Evolutionary conservation across 1,140 invertebrate species (phyloP).

Genomic region (Proales similis): DNA sequence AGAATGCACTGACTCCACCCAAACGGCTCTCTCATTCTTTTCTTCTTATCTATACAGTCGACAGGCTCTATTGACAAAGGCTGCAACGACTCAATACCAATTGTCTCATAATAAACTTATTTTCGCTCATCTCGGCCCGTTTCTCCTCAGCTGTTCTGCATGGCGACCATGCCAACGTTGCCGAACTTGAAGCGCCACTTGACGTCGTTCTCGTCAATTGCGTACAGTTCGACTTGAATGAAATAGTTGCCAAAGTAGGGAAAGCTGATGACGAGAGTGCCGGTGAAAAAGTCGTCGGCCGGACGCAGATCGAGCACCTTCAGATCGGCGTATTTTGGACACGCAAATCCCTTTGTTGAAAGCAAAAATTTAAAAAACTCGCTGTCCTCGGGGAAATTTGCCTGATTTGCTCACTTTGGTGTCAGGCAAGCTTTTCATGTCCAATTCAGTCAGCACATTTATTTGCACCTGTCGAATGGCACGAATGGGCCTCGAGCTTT

Average conservation of each 20-base stretch:
- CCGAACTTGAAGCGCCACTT: too few species aligned
- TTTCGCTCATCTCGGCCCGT: too few species aligned
- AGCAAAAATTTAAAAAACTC: neutral
- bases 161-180: too few species aligned
- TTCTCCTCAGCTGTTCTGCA: too few species aligned
- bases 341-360: too few species aligned
- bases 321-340: constrained; percentile 20
- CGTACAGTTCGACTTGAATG: constrained; percentile 33
- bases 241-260: constrained; percentile 37
- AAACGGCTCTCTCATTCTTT: too few species aligned
- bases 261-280: constrained; percentile 21
- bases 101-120: too few species aligned
- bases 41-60: too few species aligned
- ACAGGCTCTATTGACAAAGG: too few species aligned
- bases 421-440: constrained; percentile 20
- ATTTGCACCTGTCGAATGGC: constrained; percentile 22
- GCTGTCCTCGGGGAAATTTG: neutral
- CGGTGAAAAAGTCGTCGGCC: constrained; percentile 25
- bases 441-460: constrained; percentile 20
- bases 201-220: constrained; percentile 21
- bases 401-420: constrained; percentile 16
- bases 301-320: constrained; percentile 10
- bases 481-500: constrained; percentile 5
- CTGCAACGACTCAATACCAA: too few species aligned
- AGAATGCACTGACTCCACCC: too few species aligned